phyloP scores from a whole-genome alignment of 2,888 invertebrate genomes.

The Agrochola circellaris region DNA sequence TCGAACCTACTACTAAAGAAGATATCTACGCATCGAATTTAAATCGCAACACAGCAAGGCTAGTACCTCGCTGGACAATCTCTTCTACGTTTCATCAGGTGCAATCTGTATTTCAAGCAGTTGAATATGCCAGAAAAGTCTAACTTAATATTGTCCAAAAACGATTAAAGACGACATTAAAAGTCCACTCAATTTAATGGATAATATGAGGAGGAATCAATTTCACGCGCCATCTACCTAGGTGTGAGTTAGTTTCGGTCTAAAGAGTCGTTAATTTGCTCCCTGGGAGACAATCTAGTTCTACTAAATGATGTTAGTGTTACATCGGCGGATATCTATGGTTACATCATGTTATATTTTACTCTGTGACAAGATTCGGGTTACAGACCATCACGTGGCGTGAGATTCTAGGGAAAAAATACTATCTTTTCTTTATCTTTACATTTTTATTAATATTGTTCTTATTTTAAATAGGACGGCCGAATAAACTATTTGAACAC shows the following conservation, averaged over 20 bases:
- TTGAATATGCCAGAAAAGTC: neutral
- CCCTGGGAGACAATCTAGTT: constrained; percentile 66
- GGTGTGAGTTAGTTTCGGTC: constrained; percentile 65
- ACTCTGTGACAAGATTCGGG: neutral
- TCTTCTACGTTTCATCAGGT: too few species aligned
- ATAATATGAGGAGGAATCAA: constrained; percentile 71
- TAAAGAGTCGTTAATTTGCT: constrained; percentile 64
- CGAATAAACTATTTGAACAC: too few species aligned
- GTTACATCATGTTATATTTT: neutral
- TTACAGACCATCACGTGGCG: neutral
- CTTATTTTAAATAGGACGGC: too few species aligned
- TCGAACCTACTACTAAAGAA: too few species aligned
- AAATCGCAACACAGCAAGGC: neutral
- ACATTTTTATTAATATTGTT: neutral
- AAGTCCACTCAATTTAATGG: constrained; percentile 55
- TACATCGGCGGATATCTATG: neutral
- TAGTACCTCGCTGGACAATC: neutral
- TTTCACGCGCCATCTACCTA: constrained; percentile 74
- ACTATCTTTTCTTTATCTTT: neutral
- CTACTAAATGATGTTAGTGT: constrained; percentile 56
- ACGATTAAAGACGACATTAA: constrained; percentile 26
- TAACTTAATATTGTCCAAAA: constrained; percentile 2
- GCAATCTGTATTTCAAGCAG: too few species aligned
- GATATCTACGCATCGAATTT: neutral
- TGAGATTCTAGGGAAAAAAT: neutral